Percentiles rank a stretch among this genome's conserved stretches.
Conservation (phyloP, 2,888 invertebrate genomes). For the Lycia hirtaria region DNA sequence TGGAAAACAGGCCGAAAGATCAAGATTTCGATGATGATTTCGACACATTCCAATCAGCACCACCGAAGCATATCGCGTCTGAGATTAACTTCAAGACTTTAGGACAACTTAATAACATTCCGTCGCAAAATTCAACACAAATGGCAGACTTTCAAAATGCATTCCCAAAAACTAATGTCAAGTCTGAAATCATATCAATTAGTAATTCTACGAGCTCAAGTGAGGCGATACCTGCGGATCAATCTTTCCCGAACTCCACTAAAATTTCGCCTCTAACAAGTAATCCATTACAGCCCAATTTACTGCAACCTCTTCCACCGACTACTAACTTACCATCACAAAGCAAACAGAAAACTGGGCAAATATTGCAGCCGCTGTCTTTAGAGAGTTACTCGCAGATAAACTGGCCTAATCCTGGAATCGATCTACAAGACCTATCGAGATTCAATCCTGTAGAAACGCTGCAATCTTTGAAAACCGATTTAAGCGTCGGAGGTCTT, state of each 20-base stretch:
- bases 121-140: slow-evolving; percentile 40
- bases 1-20: slow-evolving; percentile 27
- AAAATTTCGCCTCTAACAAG: slow-evolving; percentile 42
- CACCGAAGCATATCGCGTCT: slow-evolving; percentile 46
- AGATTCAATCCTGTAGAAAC: slow-evolving; percentile 81
- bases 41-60: slow-evolving; percentile 78
- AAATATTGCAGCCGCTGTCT: slow-evolving; percentile 79
- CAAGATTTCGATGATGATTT: slow-evolving; percentile 71
- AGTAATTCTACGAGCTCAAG: slow-evolving; percentile 46
- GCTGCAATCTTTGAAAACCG: slow-evolving; percentile 73
- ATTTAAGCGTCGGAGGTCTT: slow-evolving; percentile 59
- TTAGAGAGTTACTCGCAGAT: slow-evolving; percentile 84
- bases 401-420: slow-evolving; percentile 87
- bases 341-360: slow-evolving; percentile 64
- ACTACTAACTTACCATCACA: slow-evolving; percentile 47
- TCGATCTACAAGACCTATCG: slow-evolving; percentile 79
- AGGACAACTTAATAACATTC: slow-evolving; percentile 43
- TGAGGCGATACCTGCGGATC: slow-evolving; percentile 49
- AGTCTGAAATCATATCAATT: slow-evolving; percentile 63
- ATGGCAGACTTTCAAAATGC: slow-evolving; percentile 48
- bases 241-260: slow-evolving; percentile 40
- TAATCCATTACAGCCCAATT: slow-evolving; percentile 41
- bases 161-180: slow-evolving; percentile 52
- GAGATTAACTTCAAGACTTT: slow-evolving; percentile 41
- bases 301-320: slow-evolving; percentile 64